Conservation (phyloP, 1,140 invertebrate species). For the Polypedilum pembai region DNA sequence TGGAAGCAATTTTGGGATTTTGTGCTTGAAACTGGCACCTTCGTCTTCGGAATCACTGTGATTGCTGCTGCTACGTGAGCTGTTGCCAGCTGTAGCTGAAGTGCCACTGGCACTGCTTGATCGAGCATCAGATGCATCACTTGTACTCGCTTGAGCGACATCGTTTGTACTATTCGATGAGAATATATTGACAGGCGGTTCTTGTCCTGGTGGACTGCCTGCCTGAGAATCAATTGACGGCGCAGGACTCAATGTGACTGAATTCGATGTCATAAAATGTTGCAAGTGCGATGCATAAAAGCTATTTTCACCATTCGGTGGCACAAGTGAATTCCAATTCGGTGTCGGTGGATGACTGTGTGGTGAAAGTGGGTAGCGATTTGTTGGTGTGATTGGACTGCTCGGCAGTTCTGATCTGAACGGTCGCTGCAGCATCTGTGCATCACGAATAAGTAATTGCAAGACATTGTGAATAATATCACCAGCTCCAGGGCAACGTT, state of each 20-base stretch:
- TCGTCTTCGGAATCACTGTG: slow-evolving; percentile 21
- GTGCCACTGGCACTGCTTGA: not conserved
- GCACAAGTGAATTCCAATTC: slow-evolving; percentile 58
- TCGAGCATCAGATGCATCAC: not conserved
- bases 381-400: slow-evolving; percentile 76
- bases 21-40: not conserved
- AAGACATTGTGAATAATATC: slow-evolving; percentile 90
- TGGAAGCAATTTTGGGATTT: slow-evolving; percentile 16
- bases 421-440: slow-evolving; percentile 59
- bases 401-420: slow-evolving; percentile 53
- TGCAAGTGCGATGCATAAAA: slow-evolving; percentile 58
- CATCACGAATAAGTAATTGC: slow-evolving; percentile 76
- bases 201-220: slow-evolving; percentile 70
- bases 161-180: slow-evolving; percentile 30
- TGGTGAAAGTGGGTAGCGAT: slow-evolving; percentile 67
- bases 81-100: not conserved
- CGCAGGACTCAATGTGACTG: slow-evolving; percentile 81
- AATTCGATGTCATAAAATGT: slow-evolving; percentile 63
- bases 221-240: slow-evolving; percentile 81
- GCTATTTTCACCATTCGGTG: slow-evolving; percentile 51
- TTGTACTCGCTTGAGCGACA: not conserved
- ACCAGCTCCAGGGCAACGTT: slow-evolving; percentile 82
- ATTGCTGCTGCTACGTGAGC: not conserved
- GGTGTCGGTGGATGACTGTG: slow-evolving; percentile 71
- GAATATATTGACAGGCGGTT: slow-evolving; percentile 35